Evolutionary conservation across 2,797 vertebrate species (phyloP).

Genomic region (Phyllotis vaccarum): DNA sequence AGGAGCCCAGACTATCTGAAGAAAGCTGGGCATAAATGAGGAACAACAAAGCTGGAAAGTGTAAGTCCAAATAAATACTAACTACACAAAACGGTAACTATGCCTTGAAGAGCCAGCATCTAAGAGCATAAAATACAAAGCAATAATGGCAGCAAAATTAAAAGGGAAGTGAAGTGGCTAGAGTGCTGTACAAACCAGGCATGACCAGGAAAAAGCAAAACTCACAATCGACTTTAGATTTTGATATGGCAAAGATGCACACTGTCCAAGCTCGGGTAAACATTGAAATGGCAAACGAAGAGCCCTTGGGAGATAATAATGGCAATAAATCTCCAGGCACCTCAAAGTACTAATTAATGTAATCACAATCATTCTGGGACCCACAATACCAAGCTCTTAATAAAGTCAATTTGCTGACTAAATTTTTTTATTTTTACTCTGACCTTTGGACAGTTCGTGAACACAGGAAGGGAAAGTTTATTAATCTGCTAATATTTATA

Average conservation of each 20-base stretch:
- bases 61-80: constrained; percentile 42
- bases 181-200: neutral
- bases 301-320: neutral
- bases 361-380: neutral
- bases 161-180: neutral
- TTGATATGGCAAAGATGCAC: neutral
- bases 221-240: neutral
- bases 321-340: neutral
- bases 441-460: neutral
- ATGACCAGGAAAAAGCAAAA: neutral
- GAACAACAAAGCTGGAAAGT: constrained; percentile 12
- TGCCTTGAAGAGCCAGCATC: neutral
- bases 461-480: neutral
- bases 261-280: neutral
- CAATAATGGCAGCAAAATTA: neutral
- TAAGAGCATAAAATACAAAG: neutral
- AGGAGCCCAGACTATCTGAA: neutral
- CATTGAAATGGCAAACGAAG: neutral
- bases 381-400: neutral
- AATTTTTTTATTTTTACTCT: neutral
- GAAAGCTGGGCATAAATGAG: neutral
- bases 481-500: neutral
- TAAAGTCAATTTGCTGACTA: neutral
- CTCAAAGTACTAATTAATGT: neutral
- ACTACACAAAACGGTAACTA: neutral